Conservation (phyloP, 2,113 vertebrate genomes). For the Brachyistius frenatus region DNA sequence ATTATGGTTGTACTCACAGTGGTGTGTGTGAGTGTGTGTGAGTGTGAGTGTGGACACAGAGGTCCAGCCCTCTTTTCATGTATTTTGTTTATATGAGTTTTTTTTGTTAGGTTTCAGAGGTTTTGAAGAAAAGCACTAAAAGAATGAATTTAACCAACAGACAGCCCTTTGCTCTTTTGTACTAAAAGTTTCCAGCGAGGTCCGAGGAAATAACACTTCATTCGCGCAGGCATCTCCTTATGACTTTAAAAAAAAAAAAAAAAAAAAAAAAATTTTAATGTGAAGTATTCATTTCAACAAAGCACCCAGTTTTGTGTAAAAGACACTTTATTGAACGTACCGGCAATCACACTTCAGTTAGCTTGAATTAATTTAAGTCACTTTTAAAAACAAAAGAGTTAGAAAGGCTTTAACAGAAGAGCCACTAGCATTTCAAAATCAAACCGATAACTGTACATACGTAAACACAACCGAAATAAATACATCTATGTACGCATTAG, state of each 20-base stretch:
- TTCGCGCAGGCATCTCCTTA: constrained; percentile 16
- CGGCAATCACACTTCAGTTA: constrained; percentile 72
- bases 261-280: no score
- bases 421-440: constrained; percentile 72
- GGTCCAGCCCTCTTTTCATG: constrained; percentile 49
- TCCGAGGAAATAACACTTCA: constrained; percentile 71
- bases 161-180: constrained; percentile 66
- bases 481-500: constrained; percentile 78
- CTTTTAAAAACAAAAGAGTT: constrained; percentile 73
- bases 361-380: constrained; percentile 75
- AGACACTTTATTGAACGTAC: constrained; percentile 80
- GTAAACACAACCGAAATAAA: constrained; percentile 78
- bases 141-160: constrained; percentile 59
- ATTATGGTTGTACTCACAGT: constrained; percentile 18
- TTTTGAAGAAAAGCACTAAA: constrained; percentile 49
- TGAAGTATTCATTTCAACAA: constrained; percentile 6
- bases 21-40: constrained; percentile 22
- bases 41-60: constrained; percentile 17
- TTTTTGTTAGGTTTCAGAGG: constrained; percentile 24
- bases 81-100: constrained; percentile 41
- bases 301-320: constrained; percentile 61
- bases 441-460: constrained; percentile 66
- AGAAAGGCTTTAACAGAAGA: constrained; percentile 67
- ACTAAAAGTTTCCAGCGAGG: constrained; percentile 41
- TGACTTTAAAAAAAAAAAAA: no score